A percentile compares a stretch with the other conserved stretches of the same genome.
Evolutionary conservation across 2,113 vertebrate species (phyloP).

Genomic region (Otolemur garnettii): DNA sequence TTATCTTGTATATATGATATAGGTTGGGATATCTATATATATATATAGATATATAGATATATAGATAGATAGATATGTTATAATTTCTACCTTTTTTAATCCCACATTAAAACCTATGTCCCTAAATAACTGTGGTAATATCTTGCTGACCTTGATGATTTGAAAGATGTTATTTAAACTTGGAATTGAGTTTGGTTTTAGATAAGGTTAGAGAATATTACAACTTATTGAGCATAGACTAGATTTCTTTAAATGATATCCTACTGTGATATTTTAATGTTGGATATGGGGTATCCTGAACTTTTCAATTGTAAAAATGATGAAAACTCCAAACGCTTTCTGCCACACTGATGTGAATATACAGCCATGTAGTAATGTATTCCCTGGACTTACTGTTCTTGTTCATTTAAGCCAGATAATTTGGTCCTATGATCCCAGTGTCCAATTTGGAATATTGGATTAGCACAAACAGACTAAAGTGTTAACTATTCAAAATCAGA

Average conservation of each 20-base stretch:
- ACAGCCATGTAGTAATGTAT: not conserved
- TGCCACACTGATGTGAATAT: not conserved
- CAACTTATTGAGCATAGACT: not conserved
- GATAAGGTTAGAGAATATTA: not conserved
- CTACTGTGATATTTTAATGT: not conserved
- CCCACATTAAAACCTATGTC: not conserved
- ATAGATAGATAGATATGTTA: not conserved
- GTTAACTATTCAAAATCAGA: constrained; percentile 66
- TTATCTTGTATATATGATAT: not conserved
- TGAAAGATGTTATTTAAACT: not conserved
- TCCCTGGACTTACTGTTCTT: constrained; percentile 41
- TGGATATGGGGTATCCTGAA: not conserved
- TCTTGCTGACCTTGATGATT: not conserved
- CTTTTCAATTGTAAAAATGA: constrained; percentile 30
- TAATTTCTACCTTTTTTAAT: not conserved
- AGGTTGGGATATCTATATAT: not conserved
- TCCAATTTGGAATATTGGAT: constrained; percentile 68
- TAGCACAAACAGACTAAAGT: constrained; percentile 58
- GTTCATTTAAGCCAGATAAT: constrained; percentile 53
- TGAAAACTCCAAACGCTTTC: not conserved
- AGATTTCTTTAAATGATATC: not conserved
- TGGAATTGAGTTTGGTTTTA: not conserved
- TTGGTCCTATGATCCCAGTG: constrained; percentile 16
- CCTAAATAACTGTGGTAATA: not conserved
- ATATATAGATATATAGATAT: not conserved